phyloP scores from a whole-genome alignment of 1,140 invertebrate genomes.

The Drosophila sulfurigaster region DNA sequence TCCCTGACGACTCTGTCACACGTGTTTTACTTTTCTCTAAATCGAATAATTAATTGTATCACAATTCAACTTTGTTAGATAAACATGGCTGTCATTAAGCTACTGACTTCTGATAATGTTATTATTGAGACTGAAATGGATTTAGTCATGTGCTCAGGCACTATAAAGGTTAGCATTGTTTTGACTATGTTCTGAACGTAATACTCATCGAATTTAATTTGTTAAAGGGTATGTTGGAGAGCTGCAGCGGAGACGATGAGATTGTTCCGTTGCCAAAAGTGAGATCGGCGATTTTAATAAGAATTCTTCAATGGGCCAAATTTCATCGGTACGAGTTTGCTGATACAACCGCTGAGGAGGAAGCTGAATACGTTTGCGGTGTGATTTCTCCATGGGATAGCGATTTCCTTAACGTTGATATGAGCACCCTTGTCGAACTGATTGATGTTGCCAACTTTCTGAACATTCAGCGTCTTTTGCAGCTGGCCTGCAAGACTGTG shows the following conservation, averaged over 20 bases:
- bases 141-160: conserved; percentile 98
- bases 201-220: neutral
- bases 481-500: conserved; percentile 99
- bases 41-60: neutral
- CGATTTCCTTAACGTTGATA: conserved; percentile 98
- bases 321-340: conserved; percentile 97
- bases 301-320: conserved; percentile 98
- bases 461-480: conserved; percentile 98
- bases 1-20: neutral
- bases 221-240: conserved; percentile 95
- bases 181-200: neutral
- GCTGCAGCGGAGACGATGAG: conserved; percentile 97
- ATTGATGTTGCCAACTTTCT: conserved; percentile 99
- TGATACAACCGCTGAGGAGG: conserved; percentile 97
- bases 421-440: conserved; percentile 98
- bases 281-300: conserved; percentile 98
- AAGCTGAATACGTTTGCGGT: conserved; percentile 97
- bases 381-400: conserved; percentile 99
- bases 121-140: conserved; percentile 98
- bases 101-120: conserved; percentile 98
- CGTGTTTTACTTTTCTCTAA: neutral
- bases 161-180: conserved; percentile 91
- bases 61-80: neutral
- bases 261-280: conserved; percentile 99
- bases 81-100: conserved; percentile 95